A percentile compares a stretch with the other conserved stretches of the same genome.
These are phyloP conservation scores for Microplitis deprimator DNA, from an alignment of 2,888 invertebrate species.

Conservation along the genomic window DNA sequence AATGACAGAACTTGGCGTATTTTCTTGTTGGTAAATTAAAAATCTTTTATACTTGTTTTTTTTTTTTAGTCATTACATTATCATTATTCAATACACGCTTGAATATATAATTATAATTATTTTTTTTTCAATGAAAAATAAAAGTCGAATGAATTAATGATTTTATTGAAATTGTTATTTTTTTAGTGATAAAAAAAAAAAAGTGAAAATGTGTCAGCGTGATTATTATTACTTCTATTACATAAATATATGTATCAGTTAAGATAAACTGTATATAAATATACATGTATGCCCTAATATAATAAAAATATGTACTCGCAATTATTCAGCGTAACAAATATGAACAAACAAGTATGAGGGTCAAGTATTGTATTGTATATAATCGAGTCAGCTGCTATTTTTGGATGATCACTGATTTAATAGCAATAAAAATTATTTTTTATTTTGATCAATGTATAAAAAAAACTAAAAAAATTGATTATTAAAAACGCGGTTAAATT, in stretches of 20 bases:
- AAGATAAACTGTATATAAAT: conserved; percentile 3
- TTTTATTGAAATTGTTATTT: not conserved
- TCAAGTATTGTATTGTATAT: conserved; percentile 18
- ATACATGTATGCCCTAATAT: not conserved
- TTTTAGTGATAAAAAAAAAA: not conserved
- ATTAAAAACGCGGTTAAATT: not conserved
- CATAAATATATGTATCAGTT: conserved; percentile 11
- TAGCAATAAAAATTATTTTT: not conserved
- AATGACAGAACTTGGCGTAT: no score
- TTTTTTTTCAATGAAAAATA: no score
- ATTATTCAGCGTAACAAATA: conserved; percentile 16
- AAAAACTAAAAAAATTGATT: not conserved
- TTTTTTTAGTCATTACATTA: no score
- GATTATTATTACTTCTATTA: not conserved
- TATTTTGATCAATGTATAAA: not conserved
- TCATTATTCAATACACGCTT: no score
- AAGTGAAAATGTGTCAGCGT: not conserved
- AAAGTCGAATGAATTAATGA: no score
- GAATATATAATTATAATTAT: no score
- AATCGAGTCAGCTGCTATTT: conserved; percentile 22
- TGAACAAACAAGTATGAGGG: conserved; percentile 7
- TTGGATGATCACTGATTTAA: not conserved
- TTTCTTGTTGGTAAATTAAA: no score
- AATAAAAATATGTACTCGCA: conserved; percentile 10
- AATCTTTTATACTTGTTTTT: no score